Conservation (phyloP, 2,113 vertebrate species). For the Clarias macrocephalus region DNA sequence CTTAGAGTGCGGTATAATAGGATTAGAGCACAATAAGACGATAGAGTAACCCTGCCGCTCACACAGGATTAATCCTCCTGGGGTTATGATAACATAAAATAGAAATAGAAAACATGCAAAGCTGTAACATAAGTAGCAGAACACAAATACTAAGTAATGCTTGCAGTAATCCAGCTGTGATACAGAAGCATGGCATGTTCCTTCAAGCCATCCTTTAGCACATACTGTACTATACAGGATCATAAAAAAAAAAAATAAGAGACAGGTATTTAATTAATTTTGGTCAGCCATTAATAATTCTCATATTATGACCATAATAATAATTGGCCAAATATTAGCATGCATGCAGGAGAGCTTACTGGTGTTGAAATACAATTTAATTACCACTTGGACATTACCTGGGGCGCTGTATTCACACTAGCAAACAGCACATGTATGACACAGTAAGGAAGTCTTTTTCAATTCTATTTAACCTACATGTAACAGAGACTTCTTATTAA, state of each 20-base stretch:
- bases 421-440: neutral
- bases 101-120: neutral
- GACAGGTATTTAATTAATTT: neutral
- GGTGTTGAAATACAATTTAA: neutral
- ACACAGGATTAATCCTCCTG: conserved; percentile 33
- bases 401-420: neutral
- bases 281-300: neutral
- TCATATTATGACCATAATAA: neutral
- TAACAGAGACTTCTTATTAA: neutral
- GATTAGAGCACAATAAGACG: conserved; percentile 48
- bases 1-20: conserved; percentile 36
- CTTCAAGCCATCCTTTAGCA: neutral
- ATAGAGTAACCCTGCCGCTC: conserved; percentile 20
- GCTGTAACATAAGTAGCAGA: neutral
- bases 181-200: neutral
- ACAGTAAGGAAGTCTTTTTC: too few relatives aligned
- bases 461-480: neutral
- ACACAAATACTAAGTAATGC: neutral
- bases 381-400: neutral
- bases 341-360: neutral
- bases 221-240: neutral
- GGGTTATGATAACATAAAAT: conserved; percentile 20
- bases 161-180: conserved; percentile 12
- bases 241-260: neutral
- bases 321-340: neutral